A percentile compares a stretch with the other conserved stretches of the same genome.
Evolutionary conservation across 2,888 invertebrate genomes (phyloP).

Genomic region (Brenthis daphne): DNA sequence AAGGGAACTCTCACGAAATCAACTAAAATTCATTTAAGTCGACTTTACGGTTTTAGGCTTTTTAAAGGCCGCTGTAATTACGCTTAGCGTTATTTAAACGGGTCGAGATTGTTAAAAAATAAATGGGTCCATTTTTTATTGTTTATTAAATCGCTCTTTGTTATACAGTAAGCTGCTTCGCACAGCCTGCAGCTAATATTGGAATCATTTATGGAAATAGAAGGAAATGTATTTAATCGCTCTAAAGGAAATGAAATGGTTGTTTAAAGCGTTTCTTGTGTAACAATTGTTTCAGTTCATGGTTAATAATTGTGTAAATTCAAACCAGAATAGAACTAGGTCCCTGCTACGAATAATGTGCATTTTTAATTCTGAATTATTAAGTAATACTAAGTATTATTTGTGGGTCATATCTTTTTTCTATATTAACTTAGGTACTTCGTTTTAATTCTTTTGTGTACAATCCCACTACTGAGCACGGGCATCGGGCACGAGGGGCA

Average conservation of each 20-base stretch:
- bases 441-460: no score
- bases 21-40: slow-evolving; percentile 53
- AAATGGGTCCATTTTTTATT: slow-evolving; percentile 35
- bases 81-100: slow-evolving; percentile 39
- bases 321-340: no score
- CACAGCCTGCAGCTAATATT: slow-evolving; percentile 15
- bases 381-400: no score
- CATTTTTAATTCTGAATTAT: no score
- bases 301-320: not conserved
- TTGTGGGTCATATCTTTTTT: no score
- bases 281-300: not conserved
- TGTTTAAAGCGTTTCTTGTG: slow-evolving; percentile 3
- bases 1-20: slow-evolving; percentile 61
- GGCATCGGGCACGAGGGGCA: no score
- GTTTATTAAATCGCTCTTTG: slow-evolving; percentile 34
- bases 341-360: no score
- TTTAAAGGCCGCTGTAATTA: slow-evolving; percentile 45
- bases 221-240: slow-evolving; percentile 1
- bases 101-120: slow-evolving; percentile 32
- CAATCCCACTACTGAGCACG: no score
- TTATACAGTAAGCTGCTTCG: slow-evolving; percentile 19
- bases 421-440: no score
- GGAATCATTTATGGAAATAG: slow-evolving; percentile 12
- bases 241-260: slow-evolving; percentile 7
- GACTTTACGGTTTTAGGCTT: slow-evolving; percentile 27